Percentiles rank a stretch among this genome's conserved stretches.
Evolutionary conservation across 1,140 invertebrate species (phyloP).

Genomic region (Megalopta genalis): DNA sequence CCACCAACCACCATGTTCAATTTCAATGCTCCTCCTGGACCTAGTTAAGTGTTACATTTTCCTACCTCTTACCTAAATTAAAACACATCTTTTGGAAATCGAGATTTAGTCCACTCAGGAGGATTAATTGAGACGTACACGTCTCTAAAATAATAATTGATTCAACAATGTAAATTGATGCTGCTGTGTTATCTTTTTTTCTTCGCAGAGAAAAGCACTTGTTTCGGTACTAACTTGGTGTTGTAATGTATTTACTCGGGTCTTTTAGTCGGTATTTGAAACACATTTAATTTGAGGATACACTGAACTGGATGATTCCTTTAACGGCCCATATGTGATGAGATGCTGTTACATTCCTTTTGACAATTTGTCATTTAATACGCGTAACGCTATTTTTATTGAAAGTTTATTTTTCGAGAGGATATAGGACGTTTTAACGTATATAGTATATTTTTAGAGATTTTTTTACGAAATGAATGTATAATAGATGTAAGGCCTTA

Average conservation of each 20-base stretch:
- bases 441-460: constrained; percentile 67
- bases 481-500: constrained; percentile 52
- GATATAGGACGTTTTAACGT: constrained; percentile 64
- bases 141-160: constrained; percentile 1
- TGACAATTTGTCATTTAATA: constrained; percentile 48
- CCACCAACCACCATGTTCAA: constrained; percentile 78
- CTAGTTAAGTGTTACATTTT: constrained; percentile 72
- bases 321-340: constrained; percentile 55
- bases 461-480: constrained; percentile 66
- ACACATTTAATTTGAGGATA: neutral
- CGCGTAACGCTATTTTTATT: constrained; percentile 49
- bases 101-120: constrained; percentile 60
- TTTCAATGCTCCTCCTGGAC: constrained; percentile 75
- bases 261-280: neutral
- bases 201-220: neutral
- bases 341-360: constrained; percentile 65
- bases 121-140: constrained; percentile 30
- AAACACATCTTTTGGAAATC: constrained; percentile 50
- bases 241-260: constrained; percentile 31
- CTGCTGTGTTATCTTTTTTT: constrained; percentile 1
- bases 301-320: constrained; percentile 11
- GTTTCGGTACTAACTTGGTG: neutral
- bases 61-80: constrained; percentile 51
- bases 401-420: constrained; percentile 68
- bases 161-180: constrained; percentile 34